These are phyloP conservation scores for Cossypha niveicapilla DNA, from an alignment of 2,797 vertebrate genomes.

Conservation along the genomic window DNA sequence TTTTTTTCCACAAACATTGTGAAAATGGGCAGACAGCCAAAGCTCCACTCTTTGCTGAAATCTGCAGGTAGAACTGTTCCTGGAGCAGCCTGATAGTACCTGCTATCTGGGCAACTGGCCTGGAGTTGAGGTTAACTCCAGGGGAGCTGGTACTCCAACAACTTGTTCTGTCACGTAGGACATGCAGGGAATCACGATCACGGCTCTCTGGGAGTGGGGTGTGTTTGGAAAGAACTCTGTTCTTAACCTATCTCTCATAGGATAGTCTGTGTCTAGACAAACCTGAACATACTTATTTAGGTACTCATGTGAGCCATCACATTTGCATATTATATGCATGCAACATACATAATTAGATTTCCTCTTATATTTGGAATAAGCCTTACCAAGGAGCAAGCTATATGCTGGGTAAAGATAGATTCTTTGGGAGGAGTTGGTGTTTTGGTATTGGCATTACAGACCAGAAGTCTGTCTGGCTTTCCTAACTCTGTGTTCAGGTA, in stretches of 20 bases:
- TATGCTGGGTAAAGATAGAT: not conserved
- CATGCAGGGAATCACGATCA: fast-evolving
- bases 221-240: not conserved
- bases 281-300: not conserved
- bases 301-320: not conserved
- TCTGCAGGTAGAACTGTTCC: not conserved
- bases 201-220: fast-evolving
- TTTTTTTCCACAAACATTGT: not conserved
- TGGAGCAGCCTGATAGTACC: not conserved
- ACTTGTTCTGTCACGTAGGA: fast-evolving
- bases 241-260: not conserved
- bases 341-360: not conserved
- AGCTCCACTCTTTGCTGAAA: not conserved
- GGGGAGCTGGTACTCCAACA: not conserved
- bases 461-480: not conserved
- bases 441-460: not conserved
- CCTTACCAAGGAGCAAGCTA: not conserved
- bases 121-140: not conserved
- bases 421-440: not conserved
- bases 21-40: not conserved
- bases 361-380: not conserved
- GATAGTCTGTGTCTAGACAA: not conserved
- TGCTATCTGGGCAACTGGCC: not conserved
- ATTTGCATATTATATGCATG: not conserved
- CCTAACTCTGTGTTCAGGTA: not conserved